Evolutionary conservation across 1,140 invertebrate species (phyloP).

Genomic region (Lamellibrachia luymesi): DNA sequence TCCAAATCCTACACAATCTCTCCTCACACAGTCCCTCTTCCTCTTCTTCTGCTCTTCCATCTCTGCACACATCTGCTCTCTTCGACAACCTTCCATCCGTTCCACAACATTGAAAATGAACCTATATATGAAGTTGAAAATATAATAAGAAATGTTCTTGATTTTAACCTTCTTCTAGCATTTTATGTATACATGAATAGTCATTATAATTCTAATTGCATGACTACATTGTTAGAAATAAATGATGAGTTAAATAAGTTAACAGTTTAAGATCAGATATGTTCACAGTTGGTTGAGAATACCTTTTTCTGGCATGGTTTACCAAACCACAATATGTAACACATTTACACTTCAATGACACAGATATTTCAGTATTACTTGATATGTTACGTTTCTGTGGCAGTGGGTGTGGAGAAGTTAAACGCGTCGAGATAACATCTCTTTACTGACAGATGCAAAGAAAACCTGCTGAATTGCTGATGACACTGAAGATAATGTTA

Average conservation of each 20-base stretch:
- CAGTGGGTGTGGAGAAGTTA: neutral
- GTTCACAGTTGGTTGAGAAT: neutral
- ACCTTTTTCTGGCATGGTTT: neutral
- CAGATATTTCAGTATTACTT: neutral
- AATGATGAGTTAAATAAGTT: neutral
- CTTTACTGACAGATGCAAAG: neutral
- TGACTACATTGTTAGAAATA: neutral
- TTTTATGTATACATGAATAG: neutral
- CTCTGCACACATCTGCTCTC: too few relatives aligned
- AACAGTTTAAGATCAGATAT: neutral
- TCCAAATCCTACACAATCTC: too few relatives aligned
- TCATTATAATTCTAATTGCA: neutral
- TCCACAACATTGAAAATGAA: too few relatives aligned
- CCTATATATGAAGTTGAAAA: too few relatives aligned
- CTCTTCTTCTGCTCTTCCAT: too few relatives aligned
- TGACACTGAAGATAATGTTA: neutral
- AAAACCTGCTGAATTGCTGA: neutral
- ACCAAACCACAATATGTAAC: neutral
- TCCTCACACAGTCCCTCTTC: too few relatives aligned
- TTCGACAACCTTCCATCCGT: too few relatives aligned
- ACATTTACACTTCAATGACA: too few relatives aligned
- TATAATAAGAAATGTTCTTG: neutral
- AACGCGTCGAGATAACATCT: neutral
- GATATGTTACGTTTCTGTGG: neutral
- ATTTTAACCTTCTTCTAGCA: neutral